Evolutionary conservation across 1,140 invertebrate genomes (phyloP).

Genomic region (Magallana gigas): DNA sequence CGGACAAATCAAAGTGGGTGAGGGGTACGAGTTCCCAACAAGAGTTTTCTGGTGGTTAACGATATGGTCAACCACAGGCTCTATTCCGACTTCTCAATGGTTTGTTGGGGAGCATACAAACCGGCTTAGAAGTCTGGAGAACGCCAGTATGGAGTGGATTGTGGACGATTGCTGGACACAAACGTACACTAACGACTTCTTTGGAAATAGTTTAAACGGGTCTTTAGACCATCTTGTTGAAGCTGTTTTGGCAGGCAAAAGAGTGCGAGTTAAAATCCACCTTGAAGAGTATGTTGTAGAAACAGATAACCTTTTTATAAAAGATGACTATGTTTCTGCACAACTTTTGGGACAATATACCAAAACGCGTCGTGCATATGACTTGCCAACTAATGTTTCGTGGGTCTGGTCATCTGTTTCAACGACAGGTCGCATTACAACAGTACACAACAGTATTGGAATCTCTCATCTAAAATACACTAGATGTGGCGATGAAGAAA

Average conservation of each 20-base stretch:
- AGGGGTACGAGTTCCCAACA: background rate
- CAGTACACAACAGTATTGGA: slow-evolving; percentile 26
- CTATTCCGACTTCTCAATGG: slow-evolving; percentile 44
- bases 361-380: background rate
- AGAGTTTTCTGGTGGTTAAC: slow-evolving; percentile 56
- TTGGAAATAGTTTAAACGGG: background rate
- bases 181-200: slow-evolving; percentile 6
- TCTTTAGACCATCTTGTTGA: slow-evolving; percentile 20
- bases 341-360: slow-evolving; percentile 45
- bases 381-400: slow-evolving; percentile 19
- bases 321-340: slow-evolving; percentile 7
- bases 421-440: slow-evolving; percentile 33
- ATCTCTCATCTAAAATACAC: background rate
- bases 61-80: slow-evolving; percentile 48
- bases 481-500: background rate
- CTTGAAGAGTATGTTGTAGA: background rate
- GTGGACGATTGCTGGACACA: slow-evolving; percentile 41
- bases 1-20: background rate
- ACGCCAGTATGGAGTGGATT: slow-evolving; percentile 36
- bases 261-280: slow-evolving; percentile 16
- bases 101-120: slow-evolving; percentile 42
- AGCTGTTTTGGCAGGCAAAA: slow-evolving; percentile 26
- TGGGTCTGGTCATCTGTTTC: slow-evolving; percentile 35
- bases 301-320: slow-evolving; percentile 23
- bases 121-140: slow-evolving; percentile 27